A percentile compares a stretch with the other conserved stretches of the same genome.
These are phyloP conservation scores for Lagodon rhomboides DNA, from an alignment of 2,797 vertebrate species.

Conservation along the genomic window DNA sequence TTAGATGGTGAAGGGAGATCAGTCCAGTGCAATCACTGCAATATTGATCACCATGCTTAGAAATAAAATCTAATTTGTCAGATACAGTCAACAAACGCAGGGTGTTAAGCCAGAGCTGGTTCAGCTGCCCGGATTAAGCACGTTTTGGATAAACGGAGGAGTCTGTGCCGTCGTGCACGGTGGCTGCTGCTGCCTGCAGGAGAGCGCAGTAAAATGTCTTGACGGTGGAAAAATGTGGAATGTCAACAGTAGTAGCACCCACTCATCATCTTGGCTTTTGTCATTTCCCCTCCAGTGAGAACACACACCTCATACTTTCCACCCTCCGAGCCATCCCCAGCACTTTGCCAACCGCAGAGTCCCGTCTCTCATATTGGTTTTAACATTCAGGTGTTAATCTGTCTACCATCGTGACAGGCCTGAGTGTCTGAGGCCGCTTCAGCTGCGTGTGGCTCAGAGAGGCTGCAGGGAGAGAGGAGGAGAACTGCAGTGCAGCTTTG, in stretches of 20 bases:
- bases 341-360: constrained; percentile 37
- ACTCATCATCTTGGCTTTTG: constrained; percentile 69
- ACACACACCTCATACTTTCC: constrained; percentile 75
- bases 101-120: constrained; percentile 16
- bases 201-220: constrained; percentile 28
- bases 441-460: constrained; percentile 1
- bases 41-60: constrained; percentile 34
- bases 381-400: constrained; percentile 69
- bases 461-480: neutral
- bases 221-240: constrained; percentile 71
- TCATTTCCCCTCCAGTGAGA: constrained; percentile 63
- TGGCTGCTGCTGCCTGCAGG: constrained; percentile 31
- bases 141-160: constrained; percentile 16
- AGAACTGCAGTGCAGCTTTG: neutral
- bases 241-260: constrained; percentile 73
- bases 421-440: constrained; percentile 1
- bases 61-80: constrained; percentile 22
- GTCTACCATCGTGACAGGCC: constrained; percentile 43
- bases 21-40: constrained; percentile 17
- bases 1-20: constrained; percentile 49
- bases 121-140: constrained; percentile 31
- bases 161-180: constrained; percentile 3
- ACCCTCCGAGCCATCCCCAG: constrained; percentile 38
- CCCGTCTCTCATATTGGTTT: constrained; percentile 34
- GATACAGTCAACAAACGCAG: constrained; percentile 28